These are phyloP conservation scores for Tyto alba DNA, from an alignment of 2,113 vertebrate genomes.

Conservation along the genomic window DNA sequence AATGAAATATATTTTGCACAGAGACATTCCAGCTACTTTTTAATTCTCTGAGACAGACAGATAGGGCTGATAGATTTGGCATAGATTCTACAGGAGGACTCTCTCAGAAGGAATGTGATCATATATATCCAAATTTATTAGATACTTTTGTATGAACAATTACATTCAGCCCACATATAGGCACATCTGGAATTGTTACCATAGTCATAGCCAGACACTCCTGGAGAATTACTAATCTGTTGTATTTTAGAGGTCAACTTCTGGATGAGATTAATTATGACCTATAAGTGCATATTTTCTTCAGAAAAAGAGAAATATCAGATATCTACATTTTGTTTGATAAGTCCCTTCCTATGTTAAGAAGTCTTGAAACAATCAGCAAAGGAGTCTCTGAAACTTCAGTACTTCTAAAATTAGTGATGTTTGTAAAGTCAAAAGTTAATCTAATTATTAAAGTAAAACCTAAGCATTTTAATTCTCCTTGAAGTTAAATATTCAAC, in stretches of 20 bases:
- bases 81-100: neutral
- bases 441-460: neutral
- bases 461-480: neutral
- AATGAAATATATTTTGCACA: neutral
- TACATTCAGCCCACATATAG: neutral
- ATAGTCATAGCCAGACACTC: neutral
- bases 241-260: neutral
- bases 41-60: neutral
- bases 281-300: neutral
- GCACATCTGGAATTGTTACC: neutral
- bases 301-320: neutral
- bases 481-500: neutral
- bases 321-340: neutral
- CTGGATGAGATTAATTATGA: neutral
- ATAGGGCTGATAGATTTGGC: neutral
- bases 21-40: neutral
- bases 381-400: neutral
- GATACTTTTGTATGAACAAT: neutral
- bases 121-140: neutral
- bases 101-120: neutral
- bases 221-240: neutral
- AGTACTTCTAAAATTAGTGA: neutral
- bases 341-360: neutral
- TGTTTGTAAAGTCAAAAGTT: neutral
- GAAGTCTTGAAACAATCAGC: neutral